Percentiles rank a stretch among this genome's conserved stretches.
Evolutionary conservation across 2,113 vertebrate genomes (phyloP).

Genomic region (Pelecanus crispus): DNA sequence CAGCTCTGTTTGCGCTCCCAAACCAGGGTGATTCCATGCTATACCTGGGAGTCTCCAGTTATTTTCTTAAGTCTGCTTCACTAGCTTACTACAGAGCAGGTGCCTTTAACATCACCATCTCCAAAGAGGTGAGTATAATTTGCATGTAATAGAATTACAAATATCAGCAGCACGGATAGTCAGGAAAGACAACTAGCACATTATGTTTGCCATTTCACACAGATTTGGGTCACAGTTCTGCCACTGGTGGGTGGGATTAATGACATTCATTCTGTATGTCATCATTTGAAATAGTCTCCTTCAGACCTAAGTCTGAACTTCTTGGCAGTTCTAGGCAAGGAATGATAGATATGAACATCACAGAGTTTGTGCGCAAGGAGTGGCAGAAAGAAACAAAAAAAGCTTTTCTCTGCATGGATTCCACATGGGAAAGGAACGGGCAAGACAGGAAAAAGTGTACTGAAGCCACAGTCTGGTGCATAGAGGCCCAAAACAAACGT

Average conservation of each 20-base stretch:
- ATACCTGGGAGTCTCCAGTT: constrained; percentile 57
- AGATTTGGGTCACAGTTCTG: background rate
- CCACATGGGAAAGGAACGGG: background rate
- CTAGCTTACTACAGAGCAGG: constrained; percentile 58
- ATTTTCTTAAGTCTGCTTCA: constrained; percentile 66
- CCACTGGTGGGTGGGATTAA: background rate
- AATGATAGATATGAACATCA: background rate
- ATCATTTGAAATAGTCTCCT: background rate
- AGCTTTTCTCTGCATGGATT: background rate
- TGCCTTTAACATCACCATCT: constrained; percentile 38
- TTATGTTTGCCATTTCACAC: background rate
- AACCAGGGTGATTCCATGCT: constrained; percentile 46
- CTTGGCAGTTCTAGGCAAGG: background rate
- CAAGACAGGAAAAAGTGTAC: background rate
- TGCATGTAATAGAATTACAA: background rate
- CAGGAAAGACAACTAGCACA: background rate
- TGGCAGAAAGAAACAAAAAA: background rate
- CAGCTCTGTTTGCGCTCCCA: constrained; percentile 43
- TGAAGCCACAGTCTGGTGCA: background rate
- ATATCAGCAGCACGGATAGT: background rate
- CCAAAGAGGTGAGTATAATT: constrained; percentile 43
- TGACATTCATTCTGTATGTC: background rate
- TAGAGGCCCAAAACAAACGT: background rate
- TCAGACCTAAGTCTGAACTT: background rate
- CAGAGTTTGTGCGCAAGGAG: background rate